These are phyloP conservation scores for Nautilus pompilius DNA, from an alignment of 1,140 invertebrate genomes.

Conservation along the genomic window DNA sequence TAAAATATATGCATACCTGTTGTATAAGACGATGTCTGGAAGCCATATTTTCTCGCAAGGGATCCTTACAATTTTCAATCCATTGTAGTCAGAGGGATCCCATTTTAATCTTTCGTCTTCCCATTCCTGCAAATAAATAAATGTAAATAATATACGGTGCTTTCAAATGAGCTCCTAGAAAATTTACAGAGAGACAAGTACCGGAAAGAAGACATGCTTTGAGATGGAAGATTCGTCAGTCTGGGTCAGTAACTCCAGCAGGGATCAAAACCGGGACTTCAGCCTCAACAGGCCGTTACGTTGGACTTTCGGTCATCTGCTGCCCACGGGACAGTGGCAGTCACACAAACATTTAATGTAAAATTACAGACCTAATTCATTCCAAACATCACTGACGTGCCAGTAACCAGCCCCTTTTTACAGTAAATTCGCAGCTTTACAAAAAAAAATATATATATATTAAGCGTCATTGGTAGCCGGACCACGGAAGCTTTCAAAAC, in stretches of 20 bases:
- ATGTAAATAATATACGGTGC: not conserved
- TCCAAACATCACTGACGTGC: no score
- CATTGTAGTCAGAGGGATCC: slow-evolving; percentile 58
- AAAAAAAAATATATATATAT: no score
- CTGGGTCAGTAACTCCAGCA: slow-evolving; percentile 1
- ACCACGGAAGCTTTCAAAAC: no score
- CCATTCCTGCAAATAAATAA: slow-evolving; percentile 57
- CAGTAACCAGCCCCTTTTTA: no score
- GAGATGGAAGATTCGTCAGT: not conserved
- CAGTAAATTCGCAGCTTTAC: no score
- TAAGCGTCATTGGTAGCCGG: no score
- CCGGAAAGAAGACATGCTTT: not conserved
- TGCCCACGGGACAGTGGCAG: no score
- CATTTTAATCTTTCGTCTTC: slow-evolving; percentile 59
- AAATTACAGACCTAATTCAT: no score
- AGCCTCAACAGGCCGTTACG: no score
- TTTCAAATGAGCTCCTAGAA: not conserved
- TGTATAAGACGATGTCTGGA: slow-evolving; percentile 62
- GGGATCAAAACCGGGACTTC: no score
- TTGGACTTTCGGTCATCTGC: no score
- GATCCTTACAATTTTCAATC: slow-evolving; percentile 55
- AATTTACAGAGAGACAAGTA: not conserved
- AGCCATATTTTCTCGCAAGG: slow-evolving; percentile 61
- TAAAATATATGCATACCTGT: slow-evolving; percentile 58
- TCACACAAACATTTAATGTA: no score